Conservation (phyloP, 2,888 invertebrate species). For the Protodeltote pygarga region DNA sequence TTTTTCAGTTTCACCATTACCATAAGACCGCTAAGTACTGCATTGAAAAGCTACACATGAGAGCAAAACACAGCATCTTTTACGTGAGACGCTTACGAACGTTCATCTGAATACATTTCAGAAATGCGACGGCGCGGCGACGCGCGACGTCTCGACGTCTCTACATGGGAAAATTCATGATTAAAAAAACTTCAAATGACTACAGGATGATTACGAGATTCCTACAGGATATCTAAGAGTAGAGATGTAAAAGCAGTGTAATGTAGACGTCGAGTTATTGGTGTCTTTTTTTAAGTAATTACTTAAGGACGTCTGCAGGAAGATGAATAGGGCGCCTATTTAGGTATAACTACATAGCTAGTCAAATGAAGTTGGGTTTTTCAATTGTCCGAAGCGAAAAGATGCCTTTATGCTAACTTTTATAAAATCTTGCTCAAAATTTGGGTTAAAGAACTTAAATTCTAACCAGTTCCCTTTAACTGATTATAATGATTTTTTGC, state of each 20-base stretch:
- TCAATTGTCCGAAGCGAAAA: background rate
- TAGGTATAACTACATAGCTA: slow-evolving; percentile 9
- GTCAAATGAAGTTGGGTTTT: background rate
- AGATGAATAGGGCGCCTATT: slow-evolving; percentile 2
- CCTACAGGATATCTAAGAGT: background rate
- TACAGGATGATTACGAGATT: background rate
- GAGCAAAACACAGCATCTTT: slow-evolving; percentile 21
- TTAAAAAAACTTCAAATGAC: slow-evolving; percentile 58
- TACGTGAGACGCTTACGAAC: slow-evolving; percentile 46
- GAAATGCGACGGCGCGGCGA: slow-evolving; percentile 60
- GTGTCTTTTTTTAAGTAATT: slow-evolving; percentile 35
- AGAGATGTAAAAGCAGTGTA: slow-evolving; percentile 2
- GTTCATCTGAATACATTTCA: slow-evolving; percentile 38
- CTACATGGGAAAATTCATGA: slow-evolving; percentile 61
- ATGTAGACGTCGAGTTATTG: slow-evolving; percentile 28
- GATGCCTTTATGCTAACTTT: background rate
- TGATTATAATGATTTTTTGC: too few relatives aligned
- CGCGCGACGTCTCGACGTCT: slow-evolving; percentile 46
- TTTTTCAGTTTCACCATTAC: slow-evolving; percentile 7
- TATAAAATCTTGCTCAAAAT: too few relatives aligned
- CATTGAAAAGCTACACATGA: slow-evolving; percentile 22
- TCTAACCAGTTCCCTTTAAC: too few relatives aligned
- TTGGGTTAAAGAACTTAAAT: too few relatives aligned
- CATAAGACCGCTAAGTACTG: slow-evolving; percentile 21
- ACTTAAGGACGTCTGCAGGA: slow-evolving; percentile 30